Evolutionary conservation across 2,113 vertebrate species (phyloP), one percentile per base, ranked within the genome.

Genomic region (Triplophysa siluroides): DNA sequence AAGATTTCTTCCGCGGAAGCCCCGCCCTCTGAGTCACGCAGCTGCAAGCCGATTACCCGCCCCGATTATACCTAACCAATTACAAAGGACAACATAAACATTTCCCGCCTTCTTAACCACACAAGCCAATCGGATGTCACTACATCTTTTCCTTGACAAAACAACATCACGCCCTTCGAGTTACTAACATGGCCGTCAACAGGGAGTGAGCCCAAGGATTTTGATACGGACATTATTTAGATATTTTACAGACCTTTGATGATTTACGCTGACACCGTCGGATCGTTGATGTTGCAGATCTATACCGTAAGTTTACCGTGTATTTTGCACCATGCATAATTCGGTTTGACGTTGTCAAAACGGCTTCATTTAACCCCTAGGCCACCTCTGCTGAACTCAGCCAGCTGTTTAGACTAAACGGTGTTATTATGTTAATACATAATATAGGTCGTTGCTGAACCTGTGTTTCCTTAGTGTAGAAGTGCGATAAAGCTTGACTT

Each of bases 161-260:
- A 79, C 2, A 86, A 79, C 2, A 76, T 63, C 81, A 65, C 71
- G 66, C 87, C 68, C 63, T 76, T 77, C 24, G 29, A 63, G 63
- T 64, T 6, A 85, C 88, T 69, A 91, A 91, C 87, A 87, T 87
- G 86, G 90, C 90, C 70, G 87, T 78, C 50, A 24, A 13, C 18
- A 63, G 24, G 73, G 83, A 62, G 79, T 18, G 50, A 24, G 16
- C 18, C n/a, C 9, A 65, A 67, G 66, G 58, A 47, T 66, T 54
- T 52, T 19, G 29, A 75, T 72, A 54, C 79, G 50, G 16, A 72
- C 23, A 66, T 41, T 58, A 38, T 16, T 69, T 21, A 58, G 18
- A 64, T 75, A 16, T 21, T 16, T 14, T 64, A 12, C 13, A 50
- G 8, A 47, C 26, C 33, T 10, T 65, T 81, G 29, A 29, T 76